Evolutionary conservation across 35 echinoderm and acorn worm species (phyloP), one percentile per base, ranked within the genome.

Genomic region (Ophiothrix spiculata): DNA sequence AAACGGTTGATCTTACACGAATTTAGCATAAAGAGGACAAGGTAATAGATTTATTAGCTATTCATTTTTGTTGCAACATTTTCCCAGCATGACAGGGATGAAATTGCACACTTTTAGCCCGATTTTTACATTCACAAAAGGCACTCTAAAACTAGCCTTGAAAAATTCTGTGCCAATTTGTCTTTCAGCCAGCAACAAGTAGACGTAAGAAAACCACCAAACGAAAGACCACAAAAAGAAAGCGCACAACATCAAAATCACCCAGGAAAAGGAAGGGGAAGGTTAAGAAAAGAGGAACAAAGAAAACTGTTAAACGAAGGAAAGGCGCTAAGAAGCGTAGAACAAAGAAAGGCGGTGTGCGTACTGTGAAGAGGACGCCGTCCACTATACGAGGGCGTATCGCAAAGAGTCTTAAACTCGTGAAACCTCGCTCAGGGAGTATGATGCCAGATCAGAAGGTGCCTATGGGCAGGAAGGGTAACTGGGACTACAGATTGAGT

Each of bases 341-440:
- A 14, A 80, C 78, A 32, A 63, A 64, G 49, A 19, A 45, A 0
- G 81, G 45, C 1, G 81, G 45, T 29, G 60, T 69, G 60, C 60
- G 60, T 12, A 69, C 60, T n/a, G 60, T 69, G 4, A 69, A 69
- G 60, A 69, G 60, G 60, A 69, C 60, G 29, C 91, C 96, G 16
- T 75, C 29, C 37, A 99, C 96, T 0, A 78, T 90, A n/a, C 86
- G 90, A 31, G 89, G 85, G 1, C 84, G 96, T 35, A 85, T 99
- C 31, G 96, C 96, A 33, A 89, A 86, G 4, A 99, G 91, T 74
- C 45, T 99, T 77, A 85, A 90, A 25, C 79, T 99, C 17, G 93
- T 93, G 36, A 99, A 99, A 77, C 85, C 92, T 25, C 75, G 88
- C 35, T 39, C 74, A 31, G 96, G 96, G 0, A 82, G 81, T 77